A percentile compares a stretch with the other conserved stretches of the same genome.
These are phyloP conservation scores for Holacanthella duospinosa DNA, from an alignment of 2,888 invertebrate genomes.

Conservation along the genomic window DNA sequence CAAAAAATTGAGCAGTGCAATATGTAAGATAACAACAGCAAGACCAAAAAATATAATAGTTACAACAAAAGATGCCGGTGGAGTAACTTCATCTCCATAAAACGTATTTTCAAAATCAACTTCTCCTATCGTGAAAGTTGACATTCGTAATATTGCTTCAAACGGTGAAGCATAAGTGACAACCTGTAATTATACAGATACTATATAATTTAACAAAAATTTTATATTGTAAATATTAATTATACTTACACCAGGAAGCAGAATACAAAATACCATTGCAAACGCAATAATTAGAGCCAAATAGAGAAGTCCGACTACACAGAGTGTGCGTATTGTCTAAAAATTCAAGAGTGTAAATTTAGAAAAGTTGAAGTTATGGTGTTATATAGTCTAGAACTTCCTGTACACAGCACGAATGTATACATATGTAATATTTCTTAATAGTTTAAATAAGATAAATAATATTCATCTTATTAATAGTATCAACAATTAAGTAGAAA, in stretches of 20 bases:
- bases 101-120: constrained; percentile 4
- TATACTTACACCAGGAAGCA: constrained; percentile 8
- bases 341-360: neutral
- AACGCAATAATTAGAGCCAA: constrained; percentile 6
- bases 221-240: neutral
- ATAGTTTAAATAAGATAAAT: too few relatives aligned
- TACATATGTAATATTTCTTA: too few relatives aligned
- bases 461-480: too few relatives aligned
- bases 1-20: constrained; percentile 9
- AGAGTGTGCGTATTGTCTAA: neutral
- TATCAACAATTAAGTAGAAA: too few relatives aligned
- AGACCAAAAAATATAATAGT: constrained; percentile 2
- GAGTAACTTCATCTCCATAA: constrained; percentile 2
- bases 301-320: constrained; percentile 6
- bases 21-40: constrained; percentile 6
- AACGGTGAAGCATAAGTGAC: constrained; percentile 3
- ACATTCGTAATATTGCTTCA: constrained; percentile 7
- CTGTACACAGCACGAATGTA: too few relatives aligned
- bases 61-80: neutral
- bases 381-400: neutral
- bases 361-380: neutral
- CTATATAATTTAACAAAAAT: neutral
- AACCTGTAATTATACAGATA: neutral
- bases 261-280: constrained; percentile 10
- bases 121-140: constrained; percentile 9